phyloP scores from a whole-genome alignment of 2,797 vertebrate genomes.

The Urophycis tenuis region DNA sequence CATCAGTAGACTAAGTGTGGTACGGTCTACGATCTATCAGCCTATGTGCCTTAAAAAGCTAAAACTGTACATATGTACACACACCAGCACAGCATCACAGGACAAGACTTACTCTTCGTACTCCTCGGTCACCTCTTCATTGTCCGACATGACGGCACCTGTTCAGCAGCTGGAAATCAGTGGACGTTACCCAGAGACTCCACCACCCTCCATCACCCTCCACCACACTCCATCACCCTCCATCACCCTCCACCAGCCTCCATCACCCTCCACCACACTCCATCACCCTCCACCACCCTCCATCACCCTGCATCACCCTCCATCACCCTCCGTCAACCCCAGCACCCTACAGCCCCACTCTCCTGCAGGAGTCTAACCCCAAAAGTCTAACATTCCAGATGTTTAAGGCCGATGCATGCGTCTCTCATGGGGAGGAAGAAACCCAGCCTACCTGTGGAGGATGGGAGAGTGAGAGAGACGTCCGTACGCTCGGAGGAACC shows the following conservation, averaged over 20 bases:
- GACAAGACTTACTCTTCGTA: constrained; percentile 76
- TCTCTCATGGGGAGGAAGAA: background rate
- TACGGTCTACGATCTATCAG: background rate
- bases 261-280: background rate
- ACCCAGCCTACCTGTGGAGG: constrained; percentile 34
- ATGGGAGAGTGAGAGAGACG: constrained; percentile 12
- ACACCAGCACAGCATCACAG: background rate
- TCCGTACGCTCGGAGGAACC: background rate
- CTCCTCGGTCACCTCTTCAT: constrained; percentile 78
- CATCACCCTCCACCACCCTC: background rate
- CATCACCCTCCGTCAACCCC: background rate
- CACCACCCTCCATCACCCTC: background rate
- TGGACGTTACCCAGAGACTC: background rate
- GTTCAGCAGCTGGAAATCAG: constrained; percentile 22
- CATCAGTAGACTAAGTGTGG: background rate
- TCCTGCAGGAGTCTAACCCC: too few species aligned
- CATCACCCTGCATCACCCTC: background rate
- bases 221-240: too few species aligned
- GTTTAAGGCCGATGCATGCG: background rate
- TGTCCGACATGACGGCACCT: constrained; percentile 76
- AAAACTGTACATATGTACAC: background rate
- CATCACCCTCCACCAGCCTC: too few species aligned
- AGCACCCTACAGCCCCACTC: background rate
- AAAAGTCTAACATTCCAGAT: background rate
- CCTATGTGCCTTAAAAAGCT: background rate